Base-by-base conservation (phyloP, 1,140 invertebrate genomes). In the Hyposmocoma kahamanoa region DNA sequence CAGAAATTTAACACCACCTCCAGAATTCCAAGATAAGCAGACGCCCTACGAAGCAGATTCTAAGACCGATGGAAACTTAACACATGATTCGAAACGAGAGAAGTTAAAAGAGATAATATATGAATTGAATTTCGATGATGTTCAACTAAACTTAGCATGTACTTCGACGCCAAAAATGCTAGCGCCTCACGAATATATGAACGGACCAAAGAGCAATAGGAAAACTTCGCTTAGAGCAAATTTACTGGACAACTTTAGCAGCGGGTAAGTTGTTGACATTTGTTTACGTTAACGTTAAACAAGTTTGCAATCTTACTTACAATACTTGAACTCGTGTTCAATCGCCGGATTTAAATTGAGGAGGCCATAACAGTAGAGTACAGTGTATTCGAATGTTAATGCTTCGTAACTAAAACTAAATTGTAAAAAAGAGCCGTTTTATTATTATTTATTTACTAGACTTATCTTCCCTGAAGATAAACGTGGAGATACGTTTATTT, bases 151-250 rank as follows among this genome's bases (percentile, higher is more conserved):
- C 59, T 54, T 83, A 50, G 82, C 75, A 30, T 87, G 82, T 58
- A 86, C 81, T 1, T 87, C 86, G 0, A 87, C 86, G 41, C 86
- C 86, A 32, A 87, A 87, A 71, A 82, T 84, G 68, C 54, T 87
- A 36, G 66, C 74, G 32, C 75, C 80, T 36, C 67, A 75, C 19
- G 81, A 86, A 34, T 81, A 65, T 48, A 67, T 80, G 56, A 75
- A 73, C 22, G 62, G 61, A 13, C 59, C 62, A 48, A 72, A 48
- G 36, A 75, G 62, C 45, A 72, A 65, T 54, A 72, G 65, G 26
- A 81, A 77, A 50, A 73, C 53, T 46, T 53, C 60, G 46, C 59
- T 68, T 34, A 71, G 72, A 59, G 47, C 74, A 13, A 84, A 84
- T 67, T 55, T 86, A 44, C 54, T 77, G 52, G 67, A 76, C 42